Base-by-base conservation (phyloP, 2,888 invertebrate species). In the Coelinius sp. region DNA sequence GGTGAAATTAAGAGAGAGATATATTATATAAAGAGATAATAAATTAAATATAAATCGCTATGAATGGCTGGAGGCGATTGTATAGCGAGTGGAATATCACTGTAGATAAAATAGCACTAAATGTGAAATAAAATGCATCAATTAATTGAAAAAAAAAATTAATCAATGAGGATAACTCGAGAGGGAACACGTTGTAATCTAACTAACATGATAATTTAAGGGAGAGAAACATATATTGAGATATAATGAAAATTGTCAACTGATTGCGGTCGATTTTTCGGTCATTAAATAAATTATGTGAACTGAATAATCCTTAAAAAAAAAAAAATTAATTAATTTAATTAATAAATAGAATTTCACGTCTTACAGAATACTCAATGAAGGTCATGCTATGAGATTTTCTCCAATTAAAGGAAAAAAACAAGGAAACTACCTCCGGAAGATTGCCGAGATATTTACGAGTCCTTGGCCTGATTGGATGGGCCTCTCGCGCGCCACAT, bases 71-170 rank as follows among this genome's bases (percentile, higher is more conserved):
- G 71, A 64, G 46, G 74, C 25, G 72, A 74, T 62, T 72, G 73
- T 74, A 71, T 74, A 75, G 73, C 71, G 74, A 74, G 69, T 69
- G 72, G 56, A 73, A 84, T 85, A 84, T 86, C 86, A 86, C 84
- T 86, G 86, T 86, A 86, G 86, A 86, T 86, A 86, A 80, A 75
- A 80, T 85, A 86, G 85, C 84, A 85, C 83, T 79, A 82, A 80
- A 78, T 81, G 83, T 79, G 76, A 75, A 49, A 64, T 68, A 49
- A 49, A 20, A 49, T 17, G 20, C 46, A 49, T 49, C 17, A 49
- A 49, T 49, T 49, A 14, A 49, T 14, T 17, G 65, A 59, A 49
- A 49, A 38, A 75, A 70, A 68, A 69, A 73, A 49, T 49, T 62
- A 72, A 73, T 71, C 69, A 70, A 66, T 70, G 73, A 59, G 17